Evolutionary conservation across 2,797 vertebrate species (phyloP).

Genomic region (Acanthis flammea): DNA sequence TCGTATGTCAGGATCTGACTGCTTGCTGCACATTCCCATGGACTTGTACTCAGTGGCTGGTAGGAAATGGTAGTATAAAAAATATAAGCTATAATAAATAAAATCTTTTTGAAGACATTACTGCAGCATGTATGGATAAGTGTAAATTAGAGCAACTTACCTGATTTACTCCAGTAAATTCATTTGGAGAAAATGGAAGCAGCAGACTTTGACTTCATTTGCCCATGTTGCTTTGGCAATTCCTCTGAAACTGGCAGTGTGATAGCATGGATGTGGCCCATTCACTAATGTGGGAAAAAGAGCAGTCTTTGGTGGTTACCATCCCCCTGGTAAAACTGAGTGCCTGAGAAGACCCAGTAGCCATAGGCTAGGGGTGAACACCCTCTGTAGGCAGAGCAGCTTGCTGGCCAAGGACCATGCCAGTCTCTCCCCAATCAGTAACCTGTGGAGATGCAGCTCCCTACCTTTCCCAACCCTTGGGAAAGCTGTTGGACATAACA

Average conservation of each 20-base stretch:
- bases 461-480: neutral
- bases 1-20: neutral
- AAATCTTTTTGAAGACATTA: neutral
- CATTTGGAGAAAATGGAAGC: neutral
- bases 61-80: neutral
- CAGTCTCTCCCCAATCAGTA: neutral
- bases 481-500: neutral
- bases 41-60: neutral
- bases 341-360: neutral
- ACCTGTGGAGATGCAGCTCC: neutral
- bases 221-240: neutral
- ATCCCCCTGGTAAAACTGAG: neutral
- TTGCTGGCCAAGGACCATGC: rapidly evolving
- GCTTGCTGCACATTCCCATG: neutral
- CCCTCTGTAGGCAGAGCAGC: rapidly evolving
- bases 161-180: neutral
- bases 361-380: neutral
- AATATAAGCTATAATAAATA: neutral
- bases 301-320: neutral
- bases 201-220: neutral
- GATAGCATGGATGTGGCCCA: neutral
- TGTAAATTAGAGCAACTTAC: neutral
- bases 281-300: neutral
- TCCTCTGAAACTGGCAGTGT: neutral
- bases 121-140: neutral